These are phyloP conservation scores for Asarcornis scutulata DNA, from an alignment of 2,113 vertebrate species.

Conservation along the genomic window DNA sequence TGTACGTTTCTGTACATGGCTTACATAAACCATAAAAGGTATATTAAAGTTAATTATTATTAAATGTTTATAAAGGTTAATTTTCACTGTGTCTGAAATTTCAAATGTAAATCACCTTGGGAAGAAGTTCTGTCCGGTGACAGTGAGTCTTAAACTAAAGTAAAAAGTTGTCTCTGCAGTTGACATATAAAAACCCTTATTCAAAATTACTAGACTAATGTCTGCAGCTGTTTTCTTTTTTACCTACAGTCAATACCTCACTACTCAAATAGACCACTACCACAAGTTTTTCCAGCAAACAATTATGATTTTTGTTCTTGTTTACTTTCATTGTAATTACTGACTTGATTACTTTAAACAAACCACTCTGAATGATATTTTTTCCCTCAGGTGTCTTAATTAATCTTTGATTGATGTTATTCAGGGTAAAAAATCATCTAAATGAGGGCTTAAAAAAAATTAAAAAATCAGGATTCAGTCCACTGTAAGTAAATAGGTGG, in stretches of 20 bases:
- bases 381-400: neutral
- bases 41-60: too few relatives aligned
- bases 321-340: neutral
- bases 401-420: neutral
- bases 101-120: conserved; percentile 49
- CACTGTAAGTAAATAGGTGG: neutral
- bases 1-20: neutral
- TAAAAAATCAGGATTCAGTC: neutral
- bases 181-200: neutral
- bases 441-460: neutral
- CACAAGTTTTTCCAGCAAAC: neutral
- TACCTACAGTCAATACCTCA: neutral
- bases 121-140: neutral
- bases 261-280: neutral
- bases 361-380: neutral
- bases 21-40: conserved; percentile 6
- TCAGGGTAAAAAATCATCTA: neutral
- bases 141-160: conserved; percentile 3
- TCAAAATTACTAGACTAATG: neutral
- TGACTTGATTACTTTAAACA: neutral
- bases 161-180: conserved; percentile 17
- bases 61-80: too few relatives aligned
- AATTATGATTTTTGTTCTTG: neutral
- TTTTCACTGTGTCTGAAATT: conserved; percentile 33
- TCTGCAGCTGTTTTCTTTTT: neutral